phyloP scores from a whole-genome alignment of 2,888 invertebrate species.

The Himalopsyche kuldschensis region DNA sequence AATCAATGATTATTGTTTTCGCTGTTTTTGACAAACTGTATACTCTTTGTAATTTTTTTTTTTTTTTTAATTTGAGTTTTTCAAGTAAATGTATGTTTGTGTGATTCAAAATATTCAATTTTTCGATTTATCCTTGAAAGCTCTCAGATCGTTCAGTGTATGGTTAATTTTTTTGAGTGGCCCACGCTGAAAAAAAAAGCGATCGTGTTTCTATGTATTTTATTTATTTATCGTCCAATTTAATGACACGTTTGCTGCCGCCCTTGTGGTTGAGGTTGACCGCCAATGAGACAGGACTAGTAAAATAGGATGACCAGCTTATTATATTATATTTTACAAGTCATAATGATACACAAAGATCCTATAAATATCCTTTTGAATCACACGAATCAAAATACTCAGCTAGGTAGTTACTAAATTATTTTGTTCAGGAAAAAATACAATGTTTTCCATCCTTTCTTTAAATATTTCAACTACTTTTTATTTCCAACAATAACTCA shows the following conservation, averaged over 20 bases:
- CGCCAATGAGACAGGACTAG: background rate
- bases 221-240: conserved; percentile 22
- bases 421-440: no score
- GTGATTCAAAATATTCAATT: no score
- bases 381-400: background rate
- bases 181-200: background rate
- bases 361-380: background rate
- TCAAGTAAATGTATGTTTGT: no score
- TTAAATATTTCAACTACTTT: no score
- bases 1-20: no score
- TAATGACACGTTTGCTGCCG: conserved; percentile 22
- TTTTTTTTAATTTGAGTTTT: no score
- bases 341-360: background rate
- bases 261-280: background rate
- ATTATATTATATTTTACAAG: background rate
- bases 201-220: background rate
- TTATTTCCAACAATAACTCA: no score
- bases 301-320: background rate
- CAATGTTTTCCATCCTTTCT: no score
- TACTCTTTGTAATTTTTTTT: no score
- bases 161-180: background rate
- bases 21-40: no score
- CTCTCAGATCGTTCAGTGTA: background rate
- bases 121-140: background rate
- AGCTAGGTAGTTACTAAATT: no score